A percentile compares a stretch with the other conserved stretches of the same genome.
These are phyloP conservation scores for Sciaenops ocellatus DNA, from an alignment of 2,797 vertebrate species.

Conservation along the genomic window DNA sequence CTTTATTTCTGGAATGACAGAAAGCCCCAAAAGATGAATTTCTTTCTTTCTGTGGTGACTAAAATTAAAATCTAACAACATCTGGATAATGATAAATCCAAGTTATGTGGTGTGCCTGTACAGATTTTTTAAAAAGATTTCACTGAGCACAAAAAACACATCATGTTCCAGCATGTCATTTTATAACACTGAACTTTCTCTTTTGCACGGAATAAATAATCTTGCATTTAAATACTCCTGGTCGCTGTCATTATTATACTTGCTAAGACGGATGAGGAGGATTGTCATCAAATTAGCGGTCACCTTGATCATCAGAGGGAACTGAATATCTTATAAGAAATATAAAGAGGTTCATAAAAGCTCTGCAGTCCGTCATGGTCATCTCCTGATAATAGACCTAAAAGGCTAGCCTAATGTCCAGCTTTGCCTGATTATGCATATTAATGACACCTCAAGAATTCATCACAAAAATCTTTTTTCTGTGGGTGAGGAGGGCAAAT, in stretches of 20 bases:
- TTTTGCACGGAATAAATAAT: constrained; percentile 40
- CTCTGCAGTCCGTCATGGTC: constrained; percentile 76
- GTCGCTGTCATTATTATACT: constrained; percentile 47
- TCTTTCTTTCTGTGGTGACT: background rate
- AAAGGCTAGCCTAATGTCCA: constrained; percentile 74
- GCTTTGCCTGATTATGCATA: constrained; percentile 78
- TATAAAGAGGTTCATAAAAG: constrained; percentile 75
- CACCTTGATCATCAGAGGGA: constrained; percentile 75
- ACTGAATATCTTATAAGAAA: constrained; percentile 68
- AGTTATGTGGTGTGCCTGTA: background rate
- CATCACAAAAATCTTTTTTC: constrained; percentile 69
- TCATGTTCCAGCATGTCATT: background rate
- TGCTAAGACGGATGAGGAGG: constrained; percentile 52
- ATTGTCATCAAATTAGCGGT: constrained; percentile 74
- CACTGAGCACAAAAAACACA: background rate
- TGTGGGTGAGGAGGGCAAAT: constrained; percentile 72
- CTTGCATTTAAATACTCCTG: constrained; percentile 35
- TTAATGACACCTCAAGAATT: constrained; percentile 79
- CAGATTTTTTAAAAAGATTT: background rate
- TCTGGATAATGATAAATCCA: background rate
- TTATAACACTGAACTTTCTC: constrained; percentile 3
- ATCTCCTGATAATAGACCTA: constrained; percentile 77
- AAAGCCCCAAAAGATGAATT: background rate
- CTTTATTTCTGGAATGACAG: background rate
- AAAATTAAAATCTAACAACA: background rate